phyloP scores from a whole-genome alignment of 2,888 invertebrate genomes.

The Drosophila siamana region DNA sequence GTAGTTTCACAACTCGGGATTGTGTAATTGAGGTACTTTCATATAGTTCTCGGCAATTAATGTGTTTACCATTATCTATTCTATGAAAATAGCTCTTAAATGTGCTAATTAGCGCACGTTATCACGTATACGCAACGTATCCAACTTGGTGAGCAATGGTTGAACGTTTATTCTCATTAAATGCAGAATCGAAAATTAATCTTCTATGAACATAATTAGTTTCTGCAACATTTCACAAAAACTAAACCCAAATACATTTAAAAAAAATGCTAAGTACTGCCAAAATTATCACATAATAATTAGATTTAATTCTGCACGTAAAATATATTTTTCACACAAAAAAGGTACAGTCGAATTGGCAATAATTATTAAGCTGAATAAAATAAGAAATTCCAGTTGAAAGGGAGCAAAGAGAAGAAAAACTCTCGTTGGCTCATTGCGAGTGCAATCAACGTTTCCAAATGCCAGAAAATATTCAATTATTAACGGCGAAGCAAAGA shows the following conservation, averaged over 20 bases:
- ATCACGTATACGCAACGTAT: too few species aligned
- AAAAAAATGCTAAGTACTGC: background rate
- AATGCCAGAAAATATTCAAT: constrained; percentile 34
- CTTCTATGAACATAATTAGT: too few species aligned
- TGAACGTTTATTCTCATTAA: too few species aligned
- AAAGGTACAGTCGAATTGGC: too few species aligned
- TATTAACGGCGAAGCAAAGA: constrained; percentile 32
- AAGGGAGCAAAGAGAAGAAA: background rate
- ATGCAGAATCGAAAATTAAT: too few species aligned
- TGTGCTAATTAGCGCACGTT: background rate
- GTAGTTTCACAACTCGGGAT: constrained; percentile 14
- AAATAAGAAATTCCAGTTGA: constrained; percentile 11
- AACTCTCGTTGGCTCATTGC: background rate
- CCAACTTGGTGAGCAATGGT: too few species aligned
- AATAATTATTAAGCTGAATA: background rate
- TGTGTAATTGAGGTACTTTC: constrained; percentile 1
- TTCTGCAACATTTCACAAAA: background rate
- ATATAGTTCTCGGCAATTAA: constrained; percentile 7
- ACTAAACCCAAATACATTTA: background rate
- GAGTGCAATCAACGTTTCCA: constrained; percentile 9
- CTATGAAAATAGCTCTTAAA: background rate
- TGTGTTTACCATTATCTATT: constrained; percentile 11
- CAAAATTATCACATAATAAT: background rate
- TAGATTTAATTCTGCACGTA: too few species aligned
- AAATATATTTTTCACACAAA: too few species aligned